These are phyloP conservation scores for Tetragonisca angustula DNA, from an alignment of 2,888 invertebrate species.

Conservation along the genomic window DNA sequence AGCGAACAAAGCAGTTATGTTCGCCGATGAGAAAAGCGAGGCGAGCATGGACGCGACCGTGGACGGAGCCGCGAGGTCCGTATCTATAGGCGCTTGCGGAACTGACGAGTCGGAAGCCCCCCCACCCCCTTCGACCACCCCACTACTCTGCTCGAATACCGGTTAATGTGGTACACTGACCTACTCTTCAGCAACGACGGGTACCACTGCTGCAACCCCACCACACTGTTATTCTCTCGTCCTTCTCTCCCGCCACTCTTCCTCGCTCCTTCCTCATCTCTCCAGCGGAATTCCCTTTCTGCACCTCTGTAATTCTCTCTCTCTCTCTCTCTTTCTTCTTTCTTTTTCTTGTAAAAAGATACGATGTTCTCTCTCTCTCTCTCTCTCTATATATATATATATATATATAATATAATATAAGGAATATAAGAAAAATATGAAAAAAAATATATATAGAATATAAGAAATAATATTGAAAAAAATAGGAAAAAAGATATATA, in stretches of 20 bases:
- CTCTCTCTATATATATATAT: too few species aligned
- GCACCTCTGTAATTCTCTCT: conserved; percentile 55
- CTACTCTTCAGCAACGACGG: conserved; percentile 80
- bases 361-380: too few species aligned
- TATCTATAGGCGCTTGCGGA: conserved; percentile 77
- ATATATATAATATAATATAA: too few species aligned
- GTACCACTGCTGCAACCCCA: conserved; percentile 69
- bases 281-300: conserved; percentile 8
- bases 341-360: too few species aligned
- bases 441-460: too few species aligned
- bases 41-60: conserved; percentile 58
- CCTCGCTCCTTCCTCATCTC: conserved; percentile 32
- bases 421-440: too few species aligned
- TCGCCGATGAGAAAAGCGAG: conserved; percentile 37
- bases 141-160: conserved; percentile 71
- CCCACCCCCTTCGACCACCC: not conserved
- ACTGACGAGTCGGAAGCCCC: conserved; percentile 80
- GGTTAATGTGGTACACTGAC: conserved; percentile 84
- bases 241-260: conserved; percentile 62
- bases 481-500: too few species aligned
- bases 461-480: too few species aligned
- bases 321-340: conserved; percentile 55
- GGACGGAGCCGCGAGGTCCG: conserved; percentile 13
- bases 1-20: conserved; percentile 45
- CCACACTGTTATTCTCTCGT: conserved; percentile 72